phyloP scores from a whole-genome alignment of 1,140 invertebrate species.

The Nilaparvata lugens region DNA sequence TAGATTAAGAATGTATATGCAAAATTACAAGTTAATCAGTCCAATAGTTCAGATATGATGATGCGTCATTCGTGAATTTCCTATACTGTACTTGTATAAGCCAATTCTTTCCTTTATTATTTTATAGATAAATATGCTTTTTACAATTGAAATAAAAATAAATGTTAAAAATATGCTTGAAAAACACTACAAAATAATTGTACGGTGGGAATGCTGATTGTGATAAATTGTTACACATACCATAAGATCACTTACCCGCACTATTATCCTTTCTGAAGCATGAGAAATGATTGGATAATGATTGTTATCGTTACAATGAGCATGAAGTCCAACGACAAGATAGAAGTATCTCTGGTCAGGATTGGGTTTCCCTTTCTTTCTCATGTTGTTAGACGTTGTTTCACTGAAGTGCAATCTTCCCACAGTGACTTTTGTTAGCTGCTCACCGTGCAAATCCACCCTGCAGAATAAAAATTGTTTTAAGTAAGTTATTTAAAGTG shows the following conservation, averaged over 20 bases:
- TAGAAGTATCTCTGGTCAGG: conserved; percentile 94
- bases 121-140: too few species aligned
- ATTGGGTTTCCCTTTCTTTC: conserved; percentile 97
- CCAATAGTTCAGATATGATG: too few species aligned
- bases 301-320: conserved; percentile 70
- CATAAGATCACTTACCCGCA: conserved; percentile 55
- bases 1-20: too few species aligned
- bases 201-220: too few species aligned
- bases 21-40: too few species aligned
- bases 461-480: conserved; percentile 44
- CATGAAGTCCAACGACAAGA: conserved; percentile 84
- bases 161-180: too few species aligned
- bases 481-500: too few species aligned
- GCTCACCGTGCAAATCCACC: conserved; percentile 73
- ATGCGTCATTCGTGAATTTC: too few species aligned
- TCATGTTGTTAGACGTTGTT: conserved; percentile 97
- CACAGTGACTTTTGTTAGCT: conserved; percentile 85
- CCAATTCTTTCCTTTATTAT: too few species aligned
- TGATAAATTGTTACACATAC: background rate
- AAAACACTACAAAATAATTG: too few species aligned
- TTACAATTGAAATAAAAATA: too few species aligned
- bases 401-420: conserved; percentile 95
- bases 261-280: conserved; percentile 93
- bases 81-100: too few species aligned
- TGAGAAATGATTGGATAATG: conserved; percentile 71